Evolutionary conservation across 2,113 vertebrate species (phyloP), one percentile per base, ranked within the genome.

Genomic region (Cricetomys ansorgei): DNA sequence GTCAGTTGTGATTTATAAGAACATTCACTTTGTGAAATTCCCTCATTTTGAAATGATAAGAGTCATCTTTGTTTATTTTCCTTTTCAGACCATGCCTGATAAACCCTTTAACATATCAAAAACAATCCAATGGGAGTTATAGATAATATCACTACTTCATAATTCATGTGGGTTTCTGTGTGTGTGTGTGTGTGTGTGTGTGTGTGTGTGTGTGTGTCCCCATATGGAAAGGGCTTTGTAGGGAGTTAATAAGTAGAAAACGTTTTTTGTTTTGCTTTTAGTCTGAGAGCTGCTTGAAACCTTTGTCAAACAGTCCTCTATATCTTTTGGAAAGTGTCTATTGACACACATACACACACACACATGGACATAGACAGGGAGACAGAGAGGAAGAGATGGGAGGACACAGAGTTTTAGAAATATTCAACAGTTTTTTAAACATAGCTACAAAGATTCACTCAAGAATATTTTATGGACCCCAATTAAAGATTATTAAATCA

Each of bases 221-320:
- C n/a, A 25, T 43, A 48, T 16, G 9, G 11, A 25, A 55, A n/a
- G 1, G 0, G 8, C 9, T 34, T 19, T 4, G 3, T 9, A 40
- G 40, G 4, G 19, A 53, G 9, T 79, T 23, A 59, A 59, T 25
- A 62, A 81, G 55, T 7, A 13, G 4, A n/a, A 40, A 53, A 4
- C 5, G 75, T 25, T 48, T 48, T 76, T 7, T 48, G 5, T 48
- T 29, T 29, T 45, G 25, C 81, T 85, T 70, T 43, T 17, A 76
- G n/a, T 72, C 59, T 87, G 59, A 76, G 1, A 34, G 45, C 0
- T 76, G 23, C 11, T n/a, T 7, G 27, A 9, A 6, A 65, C 37
- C 17, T 3, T 55, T 89, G 1, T 23, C 11, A 76, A 40, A 72
- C 40, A 40, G 2, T 37, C 27, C 53, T 1, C 25, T 67, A 12